phyloP scores from a whole-genome alignment of 2,113 vertebrate species.

The Gadus macrocephalus region DNA sequence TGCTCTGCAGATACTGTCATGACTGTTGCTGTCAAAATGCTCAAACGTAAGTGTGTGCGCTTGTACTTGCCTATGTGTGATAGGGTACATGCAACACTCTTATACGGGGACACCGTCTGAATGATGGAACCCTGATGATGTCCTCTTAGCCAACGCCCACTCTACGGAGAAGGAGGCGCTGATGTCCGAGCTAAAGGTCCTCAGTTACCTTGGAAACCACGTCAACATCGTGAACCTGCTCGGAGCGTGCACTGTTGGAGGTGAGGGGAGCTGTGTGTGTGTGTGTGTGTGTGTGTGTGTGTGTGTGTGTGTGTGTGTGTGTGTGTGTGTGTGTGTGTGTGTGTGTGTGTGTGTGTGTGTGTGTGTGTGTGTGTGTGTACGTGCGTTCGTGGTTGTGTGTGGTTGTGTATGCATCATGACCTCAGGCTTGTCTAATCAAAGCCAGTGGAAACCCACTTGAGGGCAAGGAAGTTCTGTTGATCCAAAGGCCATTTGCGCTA shows the following conservation, averaged over 20 bases:
- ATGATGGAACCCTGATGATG: constrained; percentile 30
- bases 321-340: no score
- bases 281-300: not conserved
- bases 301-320: not conserved
- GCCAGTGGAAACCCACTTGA: no score
- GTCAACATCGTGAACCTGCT: constrained; percentile 94
- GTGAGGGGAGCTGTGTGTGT: constrained; percentile 57
- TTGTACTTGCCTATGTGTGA: not conserved
- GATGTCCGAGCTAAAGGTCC: constrained; percentile 95
- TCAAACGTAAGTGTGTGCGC: constrained; percentile 83
- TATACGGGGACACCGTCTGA: not conserved
- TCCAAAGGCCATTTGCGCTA: no score
- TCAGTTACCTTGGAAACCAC: constrained; percentile 94
- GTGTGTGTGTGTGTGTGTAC: not conserved
- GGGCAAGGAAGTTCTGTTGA: no score
- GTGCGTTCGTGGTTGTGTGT: not conserved
- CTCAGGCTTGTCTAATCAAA: not conserved
- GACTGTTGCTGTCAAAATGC: constrained; percentile 97
- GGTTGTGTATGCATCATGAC: not conserved
- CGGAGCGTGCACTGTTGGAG: constrained; percentile 90
- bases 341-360: not conserved
- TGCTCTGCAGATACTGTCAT: constrained; percentile 83
- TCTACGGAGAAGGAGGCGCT: constrained; percentile 90
- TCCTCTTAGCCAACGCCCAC: constrained; percentile 83
- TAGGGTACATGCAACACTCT: constrained; percentile 12